Percentiles rank a stretch among this genome's conserved stretches.
These are phyloP conservation scores for Alsophila aescularia DNA, from an alignment of 2,888 invertebrate species.

Conservation along the genomic window DNA sequence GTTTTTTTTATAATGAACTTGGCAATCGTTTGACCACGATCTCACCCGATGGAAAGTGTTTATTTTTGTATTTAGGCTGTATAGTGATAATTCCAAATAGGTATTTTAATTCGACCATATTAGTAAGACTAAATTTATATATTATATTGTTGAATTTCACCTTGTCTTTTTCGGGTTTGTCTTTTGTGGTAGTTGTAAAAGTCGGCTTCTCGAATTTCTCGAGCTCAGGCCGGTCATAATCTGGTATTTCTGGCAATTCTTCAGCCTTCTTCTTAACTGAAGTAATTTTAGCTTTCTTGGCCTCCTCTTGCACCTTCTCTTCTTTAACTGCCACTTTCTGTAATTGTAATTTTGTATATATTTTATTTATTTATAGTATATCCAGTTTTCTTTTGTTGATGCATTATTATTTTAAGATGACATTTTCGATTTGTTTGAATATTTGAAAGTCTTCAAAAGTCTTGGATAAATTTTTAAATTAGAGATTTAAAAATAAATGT, in stretches of 20 bases:
- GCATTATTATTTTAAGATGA: neutral
- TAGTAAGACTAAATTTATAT: too few species aligned
- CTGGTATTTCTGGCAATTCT: slow-evolving; percentile 86
- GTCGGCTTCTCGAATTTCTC: slow-evolving; percentile 87
- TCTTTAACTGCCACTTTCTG: slow-evolving; percentile 80
- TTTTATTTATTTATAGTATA: neutral
- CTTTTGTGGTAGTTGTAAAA: slow-evolving; percentile 78
- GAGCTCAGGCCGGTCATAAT: slow-evolving; percentile 90
- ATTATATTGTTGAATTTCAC: slow-evolving; percentile 43
- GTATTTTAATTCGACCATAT: too few species aligned
- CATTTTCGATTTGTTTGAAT: too few species aligned
- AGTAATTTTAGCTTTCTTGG: slow-evolving; percentile 76
- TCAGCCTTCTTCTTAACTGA: slow-evolving; percentile 82
- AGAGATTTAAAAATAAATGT: too few species aligned
- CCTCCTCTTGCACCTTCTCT: slow-evolving; percentile 75
- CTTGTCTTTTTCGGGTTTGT: slow-evolving; percentile 70
- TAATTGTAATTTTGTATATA: slow-evolving; percentile 41
- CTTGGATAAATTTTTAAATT: too few species aligned
- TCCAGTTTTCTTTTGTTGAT: neutral
- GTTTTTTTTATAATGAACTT: neutral
- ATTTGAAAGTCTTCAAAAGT: too few species aligned
- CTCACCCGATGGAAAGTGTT: too few species aligned
- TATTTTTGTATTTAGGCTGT: too few species aligned
- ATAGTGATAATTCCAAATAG: too few species aligned
- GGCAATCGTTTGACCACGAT: too few species aligned